Evolutionary conservation across 2,797 vertebrate species (phyloP), one percentile per base, ranked within the genome.

Genomic region (Eidolon dupreanum): DNA sequence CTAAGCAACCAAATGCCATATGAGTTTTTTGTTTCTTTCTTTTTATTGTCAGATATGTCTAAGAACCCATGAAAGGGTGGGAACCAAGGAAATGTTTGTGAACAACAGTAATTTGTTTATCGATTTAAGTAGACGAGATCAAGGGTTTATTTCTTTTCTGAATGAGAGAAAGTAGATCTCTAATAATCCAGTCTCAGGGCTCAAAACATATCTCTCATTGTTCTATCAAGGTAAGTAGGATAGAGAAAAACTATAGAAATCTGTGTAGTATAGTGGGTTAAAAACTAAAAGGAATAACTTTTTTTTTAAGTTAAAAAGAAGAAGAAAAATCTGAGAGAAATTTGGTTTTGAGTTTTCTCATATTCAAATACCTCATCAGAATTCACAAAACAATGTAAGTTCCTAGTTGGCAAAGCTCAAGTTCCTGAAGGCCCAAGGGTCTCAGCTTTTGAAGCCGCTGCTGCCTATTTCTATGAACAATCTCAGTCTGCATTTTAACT

Each of bases 321-420:
- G 9, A 46, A 43, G 68, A 70, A 94, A 86, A 86, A 46, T 49
- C 33, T 41, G 77, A 83, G 57, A 88, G 26, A 26, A 88, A 92
- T 22, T 94, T 77, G 31, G 19, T 79, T 95, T 90, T 9, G 9
- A 78, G 74, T 57, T 85, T 94, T 93, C 65, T 89, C 28, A 94
- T 49, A 96, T 75, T 90, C 92, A 95, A 97, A 96, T 24, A 16
- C 41, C 81, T 96, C 82, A 96, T 97, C 77, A 96, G 93, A 79
- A 96, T 97, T 96, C 96, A 31, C 70, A 96, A 94, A 75, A 95
- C 88, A 90, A 88, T 74, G 63, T 65, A 41, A 88, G 63, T 16
- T 83, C 73, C 46, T 68, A 51, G 55, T 36, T 53, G 9, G 88
- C 82, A 92, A 88, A 88, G 59, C 20, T 66, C 74, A 92, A 13